A percentile compares a stretch with the other conserved stretches of the same genome.
phyloP scores from a whole-genome alignment of 2,797 vertebrate species.

The Pterois miles region DNA sequence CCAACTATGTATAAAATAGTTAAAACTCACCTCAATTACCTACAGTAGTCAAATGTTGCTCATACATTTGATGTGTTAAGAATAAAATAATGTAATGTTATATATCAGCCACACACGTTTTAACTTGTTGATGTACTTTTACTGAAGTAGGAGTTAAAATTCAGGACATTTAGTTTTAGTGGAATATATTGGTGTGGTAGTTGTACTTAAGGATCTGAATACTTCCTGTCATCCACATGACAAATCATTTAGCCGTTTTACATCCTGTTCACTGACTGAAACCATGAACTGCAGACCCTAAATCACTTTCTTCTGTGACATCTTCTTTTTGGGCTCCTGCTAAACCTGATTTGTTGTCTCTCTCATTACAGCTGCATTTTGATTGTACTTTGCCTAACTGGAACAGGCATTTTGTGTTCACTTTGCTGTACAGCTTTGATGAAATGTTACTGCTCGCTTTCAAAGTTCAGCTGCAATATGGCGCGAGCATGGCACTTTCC shows the following conservation, averaged over 20 bases:
- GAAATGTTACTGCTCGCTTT: conserved; percentile 42
- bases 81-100: not conserved
- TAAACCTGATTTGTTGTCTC: conserved; percentile 16
- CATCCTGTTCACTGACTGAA: not conserved
- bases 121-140: not conserved
- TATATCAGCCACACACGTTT: not conserved
- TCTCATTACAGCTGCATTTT: conserved; percentile 6
- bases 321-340: not conserved
- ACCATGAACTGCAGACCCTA: not conserved
- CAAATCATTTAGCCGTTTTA: not conserved
- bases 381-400: conserved; percentile 24
- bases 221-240: not conserved
- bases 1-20: not conserved
- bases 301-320: conserved; percentile 6
- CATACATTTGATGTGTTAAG: not conserved
- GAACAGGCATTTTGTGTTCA: conserved; percentile 17
- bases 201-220: not conserved
- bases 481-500: conserved; percentile 3
- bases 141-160: not conserved
- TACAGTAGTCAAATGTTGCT: not conserved
- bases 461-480: conserved; percentile 11
- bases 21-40: not conserved
- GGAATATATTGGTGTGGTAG: not conserved
- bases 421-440: conserved; percentile 18
- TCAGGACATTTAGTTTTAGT: not conserved